Evolutionary conservation across 2,888 invertebrate genomes (phyloP).

Genomic region (Gortyna flavago): DNA sequence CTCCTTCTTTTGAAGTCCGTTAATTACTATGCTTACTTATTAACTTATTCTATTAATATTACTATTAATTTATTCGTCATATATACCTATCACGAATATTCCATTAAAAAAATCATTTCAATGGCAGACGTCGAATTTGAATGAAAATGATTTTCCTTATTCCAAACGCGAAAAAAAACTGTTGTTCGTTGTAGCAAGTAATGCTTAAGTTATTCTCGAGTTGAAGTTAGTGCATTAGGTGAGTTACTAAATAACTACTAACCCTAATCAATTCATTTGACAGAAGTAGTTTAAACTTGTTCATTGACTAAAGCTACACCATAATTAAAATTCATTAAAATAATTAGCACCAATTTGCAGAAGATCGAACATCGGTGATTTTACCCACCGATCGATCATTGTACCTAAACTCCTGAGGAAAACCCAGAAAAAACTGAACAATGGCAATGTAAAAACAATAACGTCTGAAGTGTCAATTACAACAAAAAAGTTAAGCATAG

Average conservation of each 20-base stretch:
- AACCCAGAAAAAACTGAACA: conserved; percentile 30
- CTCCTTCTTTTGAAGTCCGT: no score
- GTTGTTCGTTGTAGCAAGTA: not conserved
- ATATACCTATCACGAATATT: not conserved
- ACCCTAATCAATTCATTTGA: not conserved
- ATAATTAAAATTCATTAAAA: not conserved
- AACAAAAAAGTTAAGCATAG: conserved; percentile 32
- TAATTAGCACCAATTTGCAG: not conserved
- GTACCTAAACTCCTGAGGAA: not conserved
- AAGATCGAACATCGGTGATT: not conserved
- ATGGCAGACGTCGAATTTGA: not conserved
- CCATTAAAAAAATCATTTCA: conserved; percentile 6
- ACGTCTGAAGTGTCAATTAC: conserved; percentile 23
- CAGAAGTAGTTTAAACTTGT: not conserved
- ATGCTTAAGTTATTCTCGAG: not conserved
- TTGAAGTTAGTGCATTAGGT: not conserved
- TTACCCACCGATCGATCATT: not conserved
- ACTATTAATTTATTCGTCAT: not conserved
- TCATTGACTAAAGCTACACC: not conserved
- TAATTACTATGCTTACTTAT: not conserved
- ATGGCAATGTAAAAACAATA: conserved; percentile 31
- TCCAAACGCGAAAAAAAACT: conserved; percentile 17
- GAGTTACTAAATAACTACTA: not conserved
- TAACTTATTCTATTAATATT: no score
- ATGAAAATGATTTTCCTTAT: conserved; percentile 12